Conservation (phyloP, 2,797 vertebrate genomes). For the Lerista edwardsae region DNA sequence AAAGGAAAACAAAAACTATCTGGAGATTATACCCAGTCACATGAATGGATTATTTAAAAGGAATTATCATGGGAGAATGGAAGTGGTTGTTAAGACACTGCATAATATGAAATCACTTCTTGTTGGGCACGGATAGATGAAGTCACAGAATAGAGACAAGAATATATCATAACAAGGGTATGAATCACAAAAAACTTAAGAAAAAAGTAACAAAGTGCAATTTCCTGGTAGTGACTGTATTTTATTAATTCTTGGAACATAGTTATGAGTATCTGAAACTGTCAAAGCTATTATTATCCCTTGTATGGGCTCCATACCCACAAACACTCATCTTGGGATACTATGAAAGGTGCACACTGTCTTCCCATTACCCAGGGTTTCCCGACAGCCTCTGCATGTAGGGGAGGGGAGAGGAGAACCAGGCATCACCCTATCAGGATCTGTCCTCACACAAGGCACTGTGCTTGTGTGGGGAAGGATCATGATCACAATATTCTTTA, state of each 20-base stretch:
- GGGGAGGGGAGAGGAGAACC: background rate
- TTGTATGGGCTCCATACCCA: too few relatives aligned
- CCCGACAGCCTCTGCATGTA: background rate
- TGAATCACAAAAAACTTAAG: background rate
- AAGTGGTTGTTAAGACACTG: background rate
- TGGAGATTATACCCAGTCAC: background rate
- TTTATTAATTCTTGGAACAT: background rate
- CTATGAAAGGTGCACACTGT: background rate
- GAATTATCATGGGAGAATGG: background rate
- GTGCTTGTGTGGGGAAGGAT: background rate
- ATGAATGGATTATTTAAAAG: background rate
- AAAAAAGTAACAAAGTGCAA: background rate
- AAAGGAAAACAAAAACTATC: background rate
- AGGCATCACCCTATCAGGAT: background rate
- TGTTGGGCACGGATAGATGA: background rate
- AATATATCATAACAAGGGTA: background rate
- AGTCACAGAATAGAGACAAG: background rate
- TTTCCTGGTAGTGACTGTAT: background rate
- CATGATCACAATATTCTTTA: background rate
- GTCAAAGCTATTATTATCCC: background rate
- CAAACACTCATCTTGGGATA: background rate
- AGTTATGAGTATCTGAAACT: background rate
- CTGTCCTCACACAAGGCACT: background rate
- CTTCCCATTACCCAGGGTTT: background rate
- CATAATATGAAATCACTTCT: background rate